Conservation (phyloP, 1,140 invertebrate genomes). For the Magallana gigas region DNA sequence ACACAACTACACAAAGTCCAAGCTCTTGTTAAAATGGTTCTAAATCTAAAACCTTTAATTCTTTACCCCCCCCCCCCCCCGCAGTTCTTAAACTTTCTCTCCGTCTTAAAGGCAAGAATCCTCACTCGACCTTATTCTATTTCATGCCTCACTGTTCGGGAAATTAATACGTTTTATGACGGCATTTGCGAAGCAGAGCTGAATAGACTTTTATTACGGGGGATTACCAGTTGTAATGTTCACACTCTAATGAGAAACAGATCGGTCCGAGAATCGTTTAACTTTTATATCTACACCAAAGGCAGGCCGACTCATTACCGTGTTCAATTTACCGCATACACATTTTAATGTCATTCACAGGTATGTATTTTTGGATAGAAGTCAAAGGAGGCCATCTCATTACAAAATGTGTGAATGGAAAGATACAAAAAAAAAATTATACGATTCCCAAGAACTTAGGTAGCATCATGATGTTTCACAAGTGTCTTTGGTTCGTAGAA, state of each 20-base stretch:
- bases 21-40: no score
- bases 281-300: conserved; percentile 20
- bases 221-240: conserved; percentile 3
- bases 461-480: neutral
- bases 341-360: conserved; percentile 6
- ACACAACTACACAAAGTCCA: no score
- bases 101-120: neutral
- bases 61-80: no score
- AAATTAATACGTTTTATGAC: conserved; percentile 34
- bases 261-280: conserved; percentile 15
- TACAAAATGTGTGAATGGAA: neutral
- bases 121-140: neutral
- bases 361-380: neutral
- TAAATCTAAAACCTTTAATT: no score
- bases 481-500: no score
- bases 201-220: conserved; percentile 6
- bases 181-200: neutral
- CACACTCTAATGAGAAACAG: conserved; percentile 25
- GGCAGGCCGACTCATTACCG: neutral
- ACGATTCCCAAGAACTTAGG: neutral
- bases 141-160: conserved; percentile 14
- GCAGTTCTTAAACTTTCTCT: neutral
- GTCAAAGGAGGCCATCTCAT: neutral
- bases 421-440: neutral
- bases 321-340: conserved; percentile 20